These are phyloP conservation scores for Metopolophium dirhodum DNA, from an alignment of 1,140 invertebrate genomes.

Conservation along the genomic window DNA sequence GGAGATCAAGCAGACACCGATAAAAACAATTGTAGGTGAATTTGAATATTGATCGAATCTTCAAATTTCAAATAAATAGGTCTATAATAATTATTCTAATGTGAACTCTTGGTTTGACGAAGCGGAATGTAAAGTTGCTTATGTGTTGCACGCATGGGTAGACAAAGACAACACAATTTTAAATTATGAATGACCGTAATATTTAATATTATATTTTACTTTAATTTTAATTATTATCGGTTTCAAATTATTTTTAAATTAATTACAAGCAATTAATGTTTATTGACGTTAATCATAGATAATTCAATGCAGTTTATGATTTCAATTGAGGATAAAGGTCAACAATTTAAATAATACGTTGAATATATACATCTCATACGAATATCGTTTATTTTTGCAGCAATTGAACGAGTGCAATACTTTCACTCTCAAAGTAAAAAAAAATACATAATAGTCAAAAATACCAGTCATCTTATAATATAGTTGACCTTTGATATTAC, in stretches of 20 bases:
- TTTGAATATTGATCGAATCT: background rate
- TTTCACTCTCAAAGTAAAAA: constrained; percentile 12
- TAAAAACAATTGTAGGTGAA: background rate
- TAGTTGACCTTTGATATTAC: constrained; percentile 19
- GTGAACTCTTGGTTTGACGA: background rate
- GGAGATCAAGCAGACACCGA: background rate
- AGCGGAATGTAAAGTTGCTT: background rate
- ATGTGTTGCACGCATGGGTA: background rate
- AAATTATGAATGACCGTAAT: background rate
- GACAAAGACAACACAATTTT: background rate
- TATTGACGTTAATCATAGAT: background rate
- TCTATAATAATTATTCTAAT: background rate
- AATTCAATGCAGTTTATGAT: background rate
- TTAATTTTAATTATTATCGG: background rate
- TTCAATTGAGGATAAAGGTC: constrained; percentile 21
- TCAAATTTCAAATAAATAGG: background rate
- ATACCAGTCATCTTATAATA: background rate
- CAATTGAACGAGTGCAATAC: background rate
- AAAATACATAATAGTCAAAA: background rate
- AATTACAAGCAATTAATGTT: background rate
- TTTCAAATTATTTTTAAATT: background rate
- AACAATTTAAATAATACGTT: background rate
- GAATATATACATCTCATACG: background rate
- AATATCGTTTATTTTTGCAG: constrained; percentile 7
- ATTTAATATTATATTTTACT: background rate